Evolutionary conservation across 1,140 invertebrate genomes (phyloP), one percentile per base, ranked within the genome.

Genomic region (Battus philenor): DNA sequence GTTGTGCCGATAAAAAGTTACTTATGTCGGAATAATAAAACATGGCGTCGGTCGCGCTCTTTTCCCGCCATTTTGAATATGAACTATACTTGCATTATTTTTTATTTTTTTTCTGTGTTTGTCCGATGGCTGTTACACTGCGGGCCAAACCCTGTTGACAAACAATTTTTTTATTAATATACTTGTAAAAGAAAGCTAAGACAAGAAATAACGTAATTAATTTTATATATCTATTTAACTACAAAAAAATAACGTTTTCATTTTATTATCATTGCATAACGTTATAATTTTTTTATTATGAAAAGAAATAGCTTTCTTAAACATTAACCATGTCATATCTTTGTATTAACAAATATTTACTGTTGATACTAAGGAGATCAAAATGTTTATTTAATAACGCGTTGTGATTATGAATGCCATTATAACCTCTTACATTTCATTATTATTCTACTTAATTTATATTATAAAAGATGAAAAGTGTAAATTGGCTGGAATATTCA

Each of bases 121-220:
- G 52, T 61, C 59, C 56, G 50, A 59, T 50, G 57, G 48, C 52
- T 68, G 78, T 82, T 85, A 85, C 46, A 85, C 80, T 54, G 80
- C 80, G 45, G 80, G 80, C 80, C 80, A 82, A 58, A 85, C 80
- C 73, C 80, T 85, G 80, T 78, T 54, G 63, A 80, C 67, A 79
- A 79, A 67, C 55, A 69, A 69, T 67, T 64, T 48, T 50, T 50
- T 54, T 26, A 66, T 61, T 69, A 67, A 69, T 63, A 62, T 50
- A 52, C 44, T 43, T 10, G 30, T 44, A 11, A 50, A n/a, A n/a
- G n/a, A n/a, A 26, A 51, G 8, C 41, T 45, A 26, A 49, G 24
- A 36, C 41, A 54, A 33, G 47, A 49, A 50, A 54, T 26, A 34
- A 43, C 44, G 22, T 50, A 50, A 55, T 49, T 44, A 6, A 20